Percentiles rank a stretch among this genome's conserved stretches.
Conservation (phyloP, 2,797 vertebrate genomes). For the Girardinus metallicus region DNA sequence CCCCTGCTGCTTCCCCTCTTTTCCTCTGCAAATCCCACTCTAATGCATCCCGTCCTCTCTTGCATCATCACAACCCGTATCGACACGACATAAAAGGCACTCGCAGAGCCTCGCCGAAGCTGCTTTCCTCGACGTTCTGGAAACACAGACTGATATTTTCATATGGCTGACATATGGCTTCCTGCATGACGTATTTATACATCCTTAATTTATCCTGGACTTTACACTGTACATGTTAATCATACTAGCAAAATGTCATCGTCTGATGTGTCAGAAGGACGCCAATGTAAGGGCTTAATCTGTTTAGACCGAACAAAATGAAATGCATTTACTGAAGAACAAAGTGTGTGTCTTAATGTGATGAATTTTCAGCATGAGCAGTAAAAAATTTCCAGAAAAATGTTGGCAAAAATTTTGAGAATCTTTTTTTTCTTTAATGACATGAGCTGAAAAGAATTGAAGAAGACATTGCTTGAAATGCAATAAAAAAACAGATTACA, state of each 20-base stretch:
- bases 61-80: slow-evolving; percentile 60
- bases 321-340: not conserved
- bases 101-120: slow-evolving; percentile 24
- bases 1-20: slow-evolving; percentile 15
- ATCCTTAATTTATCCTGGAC: slow-evolving; percentile 4
- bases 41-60: slow-evolving; percentile 37
- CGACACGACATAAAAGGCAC: slow-evolving; percentile 56
- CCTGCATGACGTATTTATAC: slow-evolving; percentile 7
- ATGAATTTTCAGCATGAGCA: not conserved
- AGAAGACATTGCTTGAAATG: not conserved
- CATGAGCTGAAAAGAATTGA: not conserved
- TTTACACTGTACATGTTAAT: slow-evolving; percentile 2
- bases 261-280: not conserved
- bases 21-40: slow-evolving; percentile 24
- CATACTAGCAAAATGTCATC: not conserved
- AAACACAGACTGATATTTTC: slow-evolving; percentile 21
- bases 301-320: not conserved
- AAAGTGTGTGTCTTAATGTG: not conserved
- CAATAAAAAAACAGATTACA: not conserved
- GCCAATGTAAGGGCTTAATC: not conserved
- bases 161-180: slow-evolving; percentile 22
- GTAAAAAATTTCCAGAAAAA: not conserved
- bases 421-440: not conserved
- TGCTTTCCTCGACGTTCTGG: slow-evolving; percentile 38
- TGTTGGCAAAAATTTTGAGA: not conserved